phyloP scores from a whole-genome alignment of 2,113 vertebrate species.

The Mystacornis crossleyi region DNA sequence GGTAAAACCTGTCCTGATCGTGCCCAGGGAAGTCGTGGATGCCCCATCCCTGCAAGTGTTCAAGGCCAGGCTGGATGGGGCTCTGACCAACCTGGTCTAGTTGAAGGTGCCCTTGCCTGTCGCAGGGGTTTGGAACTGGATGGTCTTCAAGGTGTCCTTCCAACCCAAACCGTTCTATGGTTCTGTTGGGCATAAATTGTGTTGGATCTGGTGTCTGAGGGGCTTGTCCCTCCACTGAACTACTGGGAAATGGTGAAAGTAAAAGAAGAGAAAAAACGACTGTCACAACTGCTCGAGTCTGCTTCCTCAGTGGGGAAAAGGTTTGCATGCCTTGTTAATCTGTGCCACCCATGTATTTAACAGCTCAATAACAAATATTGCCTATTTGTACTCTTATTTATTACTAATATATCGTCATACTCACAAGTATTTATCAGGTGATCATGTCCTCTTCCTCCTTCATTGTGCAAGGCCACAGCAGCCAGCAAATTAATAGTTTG shows the following conservation, averaged over 20 bases:
- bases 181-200: rapidly evolving
- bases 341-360: background rate
- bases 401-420: background rate
- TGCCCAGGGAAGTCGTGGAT: background rate
- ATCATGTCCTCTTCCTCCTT: background rate
- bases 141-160: background rate
- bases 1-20: rapidly evolving
- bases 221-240: background rate
- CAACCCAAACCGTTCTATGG: background rate
- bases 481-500: background rate
- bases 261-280: background rate
- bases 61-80: background rate
- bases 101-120: background rate
- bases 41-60: background rate
- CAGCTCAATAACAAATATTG: background rate
- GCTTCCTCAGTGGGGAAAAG: background rate
- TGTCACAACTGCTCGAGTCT: background rate
- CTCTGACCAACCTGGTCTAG: background rate
- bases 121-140: rapidly evolving
- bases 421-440: background rate
- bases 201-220: background rate
- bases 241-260: background rate
- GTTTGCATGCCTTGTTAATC: background rate
- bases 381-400: background rate
- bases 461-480: background rate